Percentiles rank a stretch among this genome's conserved stretches.
phyloP scores from a whole-genome alignment of 2,888 invertebrate species.

The Drosophila subsilvestris region DNA sequence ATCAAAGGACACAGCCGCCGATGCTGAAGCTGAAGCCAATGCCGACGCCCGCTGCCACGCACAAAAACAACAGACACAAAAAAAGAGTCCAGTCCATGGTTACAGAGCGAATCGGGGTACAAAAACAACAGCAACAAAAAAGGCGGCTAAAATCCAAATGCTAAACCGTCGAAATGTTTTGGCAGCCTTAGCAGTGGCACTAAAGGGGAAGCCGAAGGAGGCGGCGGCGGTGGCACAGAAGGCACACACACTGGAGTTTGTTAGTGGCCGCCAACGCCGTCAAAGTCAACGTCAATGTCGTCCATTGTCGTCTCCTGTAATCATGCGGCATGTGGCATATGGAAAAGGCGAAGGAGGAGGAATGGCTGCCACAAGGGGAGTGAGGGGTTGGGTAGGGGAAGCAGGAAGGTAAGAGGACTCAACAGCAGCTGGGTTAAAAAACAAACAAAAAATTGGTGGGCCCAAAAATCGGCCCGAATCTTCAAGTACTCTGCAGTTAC shows the following conservation, averaged over 20 bases:
- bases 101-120: not conserved
- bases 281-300: slow-evolving; percentile 60
- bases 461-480: not conserved
- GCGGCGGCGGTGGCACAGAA: not conserved
- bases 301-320: slow-evolving; percentile 40
- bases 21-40: not conserved
- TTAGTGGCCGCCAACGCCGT: slow-evolving; percentile 43
- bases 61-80: not conserved
- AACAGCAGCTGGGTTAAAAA: not conserved
- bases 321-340: slow-evolving; percentile 33
- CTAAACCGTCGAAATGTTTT: slow-evolving; percentile 14
- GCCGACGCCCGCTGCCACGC: slow-evolving; percentile 6
- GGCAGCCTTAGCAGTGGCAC: not conserved
- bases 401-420: not conserved
- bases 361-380: not conserved
- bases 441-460: not conserved
- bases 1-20: slow-evolving; percentile 19
- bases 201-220: not conserved
- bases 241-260: slow-evolving; percentile 13
- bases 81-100: not conserved
- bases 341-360: not conserved
- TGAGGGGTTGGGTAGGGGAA: not conserved
- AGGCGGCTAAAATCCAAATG: slow-evolving; percentile 3
- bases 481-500: not conserved
- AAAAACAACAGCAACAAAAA: slow-evolving; percentile 3